Percentiles rank a stretch among this genome's conserved stretches.
Conservation (phyloP, 2,888 invertebrate species). For the Neoscelio sp. region DNA sequence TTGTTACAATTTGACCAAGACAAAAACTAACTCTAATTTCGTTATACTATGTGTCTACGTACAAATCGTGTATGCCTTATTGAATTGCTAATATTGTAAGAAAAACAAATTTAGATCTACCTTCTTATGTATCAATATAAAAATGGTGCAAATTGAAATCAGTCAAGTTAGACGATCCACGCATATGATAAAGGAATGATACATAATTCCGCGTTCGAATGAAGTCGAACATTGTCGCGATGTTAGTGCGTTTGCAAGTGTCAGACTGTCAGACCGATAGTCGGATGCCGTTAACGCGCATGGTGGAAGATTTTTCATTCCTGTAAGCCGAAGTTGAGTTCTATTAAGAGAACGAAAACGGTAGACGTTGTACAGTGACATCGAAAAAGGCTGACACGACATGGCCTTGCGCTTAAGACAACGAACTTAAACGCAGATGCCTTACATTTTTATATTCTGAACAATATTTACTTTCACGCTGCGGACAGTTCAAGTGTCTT, state of each 20-base stretch:
- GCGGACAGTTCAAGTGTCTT: slow-evolving; percentile 23
- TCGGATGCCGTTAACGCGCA: slow-evolving; percentile 66
- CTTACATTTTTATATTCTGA: slow-evolving; percentile 69
- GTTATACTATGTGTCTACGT: neutral
- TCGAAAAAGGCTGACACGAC: slow-evolving; percentile 77
- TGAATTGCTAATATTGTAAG: slow-evolving; percentile 10
- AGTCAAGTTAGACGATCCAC: slow-evolving; percentile 1
- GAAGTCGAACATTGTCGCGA: slow-evolving; percentile 61
- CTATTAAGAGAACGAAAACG: slow-evolving; percentile 78
- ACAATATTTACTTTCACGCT: slow-evolving; percentile 66
- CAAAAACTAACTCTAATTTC: slow-evolving; percentile 4
- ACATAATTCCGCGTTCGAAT: slow-evolving; percentile 17
- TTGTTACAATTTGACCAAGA: too few relatives aligned
- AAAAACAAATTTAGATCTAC: slow-evolving; percentile 26
- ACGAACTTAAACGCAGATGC: slow-evolving; percentile 67
- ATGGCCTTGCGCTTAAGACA: slow-evolving; percentile 79
- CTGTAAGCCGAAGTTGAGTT: slow-evolving; percentile 68
- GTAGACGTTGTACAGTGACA: slow-evolving; percentile 75
- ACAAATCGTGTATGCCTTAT: slow-evolving; percentile 19
- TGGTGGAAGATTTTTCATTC: slow-evolving; percentile 69
- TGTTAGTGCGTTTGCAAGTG: slow-evolving; percentile 73
- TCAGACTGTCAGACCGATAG: slow-evolving; percentile 72
- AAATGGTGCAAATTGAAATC: slow-evolving; percentile 13
- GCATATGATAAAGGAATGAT: slow-evolving; percentile 18
- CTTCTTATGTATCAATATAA: slow-evolving; percentile 39